Base-by-base conservation (phyloP, 2,113 vertebrate species). In the Eira barbara region DNA sequence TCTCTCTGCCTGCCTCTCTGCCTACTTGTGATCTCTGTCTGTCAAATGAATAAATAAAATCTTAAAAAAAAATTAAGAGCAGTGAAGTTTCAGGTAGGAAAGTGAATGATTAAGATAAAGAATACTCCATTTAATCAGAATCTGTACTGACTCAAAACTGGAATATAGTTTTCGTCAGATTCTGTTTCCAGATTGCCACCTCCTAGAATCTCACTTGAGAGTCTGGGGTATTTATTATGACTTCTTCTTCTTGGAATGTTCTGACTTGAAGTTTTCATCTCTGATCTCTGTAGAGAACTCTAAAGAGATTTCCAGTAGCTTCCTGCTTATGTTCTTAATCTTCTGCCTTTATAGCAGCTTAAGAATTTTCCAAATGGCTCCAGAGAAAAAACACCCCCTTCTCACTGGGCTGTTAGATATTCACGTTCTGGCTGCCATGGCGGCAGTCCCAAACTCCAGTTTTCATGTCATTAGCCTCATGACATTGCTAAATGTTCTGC, bases 401-500 rank as follows among this genome's bases (percentile, higher is more conserved):
- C 55, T 85, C n/a, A 52, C 65, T 67, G 57, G 55, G 57, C 45
- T 39, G 21, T 39, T 49, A 21, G 52, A 67, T 78, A 8, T 85
- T 96, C 86, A 36, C 12, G 2, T 84, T 67, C 55, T 95, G 71
- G 71, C 74, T 94, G 69, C 34, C 25, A 57, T 29, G 45, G 36
- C 27, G 36, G 36, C 42, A 78, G 6, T 17, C 34, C 63, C 49
- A 74, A 31, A 81, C 49, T 92, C 78, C 81, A 45, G 1, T 49
- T 88, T 92, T 67, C 65, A 29, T 89, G 81, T 86, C 78, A 52
- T 78, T n/a, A 42, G n/a, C 52, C 52, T 65, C 12, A 10, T 69
- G 57, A 57, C 76, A 29, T 67, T 91, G 29, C 94, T 95, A 76
- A 95, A 91, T 85, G 89, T 94, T 84, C 91, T 84, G 61, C 36